phyloP scores from a whole-genome alignment of 2,797 vertebrate species.

The Oceanodroma leucorhoa region DNA sequence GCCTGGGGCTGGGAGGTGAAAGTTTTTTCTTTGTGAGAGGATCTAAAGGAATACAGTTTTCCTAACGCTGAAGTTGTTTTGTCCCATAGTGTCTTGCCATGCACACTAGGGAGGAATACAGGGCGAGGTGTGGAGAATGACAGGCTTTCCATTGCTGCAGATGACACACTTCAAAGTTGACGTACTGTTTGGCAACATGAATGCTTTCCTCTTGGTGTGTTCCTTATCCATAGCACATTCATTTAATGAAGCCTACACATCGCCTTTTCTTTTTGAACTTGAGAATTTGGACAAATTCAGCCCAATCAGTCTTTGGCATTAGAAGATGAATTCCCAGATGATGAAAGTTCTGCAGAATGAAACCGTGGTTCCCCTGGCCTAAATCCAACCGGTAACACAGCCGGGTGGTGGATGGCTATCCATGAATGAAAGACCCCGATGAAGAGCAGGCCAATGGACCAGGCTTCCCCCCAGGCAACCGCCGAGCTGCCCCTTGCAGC shows the following conservation, averaged over 20 bases:
- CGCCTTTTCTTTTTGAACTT: neutral
- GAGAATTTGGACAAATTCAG: neutral
- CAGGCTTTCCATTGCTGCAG: neutral
- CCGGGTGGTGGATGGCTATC: rapidly evolving
- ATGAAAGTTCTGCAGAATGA: neutral
- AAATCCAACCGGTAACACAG: neutral
- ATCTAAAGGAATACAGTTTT: neutral
- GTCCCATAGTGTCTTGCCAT: too few species aligned
- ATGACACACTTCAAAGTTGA: neutral
- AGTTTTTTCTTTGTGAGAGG: neutral
- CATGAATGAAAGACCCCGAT: rapidly evolving
- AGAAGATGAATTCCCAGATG: neutral
- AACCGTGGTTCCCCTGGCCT: neutral
- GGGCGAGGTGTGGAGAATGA: neutral
- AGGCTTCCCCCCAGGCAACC: rapidly evolving
- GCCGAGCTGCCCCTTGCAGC: neutral
- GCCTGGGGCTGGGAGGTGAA: neutral
- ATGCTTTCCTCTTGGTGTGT: neutral
- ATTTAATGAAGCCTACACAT: rapidly evolving
- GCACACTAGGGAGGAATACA: neutral
- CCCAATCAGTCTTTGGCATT: rapidly evolving
- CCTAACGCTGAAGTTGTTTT: neutral
- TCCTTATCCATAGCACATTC: neutral
- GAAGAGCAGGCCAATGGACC: neutral
- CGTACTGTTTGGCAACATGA: neutral